These are phyloP conservation scores for Platycheirus albimanus DNA, from an alignment of 2,888 invertebrate species.

Conservation along the genomic window DNA sequence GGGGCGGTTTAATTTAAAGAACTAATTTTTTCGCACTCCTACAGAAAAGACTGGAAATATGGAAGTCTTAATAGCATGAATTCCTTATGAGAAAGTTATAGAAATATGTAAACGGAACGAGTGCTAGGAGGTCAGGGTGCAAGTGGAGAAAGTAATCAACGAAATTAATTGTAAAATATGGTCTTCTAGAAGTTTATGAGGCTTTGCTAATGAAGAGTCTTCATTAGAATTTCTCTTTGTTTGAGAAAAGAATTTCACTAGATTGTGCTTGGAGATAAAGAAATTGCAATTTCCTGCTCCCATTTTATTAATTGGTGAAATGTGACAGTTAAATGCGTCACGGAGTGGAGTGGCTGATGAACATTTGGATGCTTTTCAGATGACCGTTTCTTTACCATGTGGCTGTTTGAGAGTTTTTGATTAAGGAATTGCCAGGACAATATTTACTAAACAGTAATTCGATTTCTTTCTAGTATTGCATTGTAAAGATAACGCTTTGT, in stretches of 20 bases:
- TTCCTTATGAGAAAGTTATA: slow-evolving; percentile 65
- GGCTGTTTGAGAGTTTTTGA: neutral
- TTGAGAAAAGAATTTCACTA: slow-evolving; percentile 7
- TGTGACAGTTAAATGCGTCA: slow-evolving; percentile 20
- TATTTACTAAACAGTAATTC: too few species aligned
- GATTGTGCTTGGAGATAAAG: slow-evolving; percentile 49
- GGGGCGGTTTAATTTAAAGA: slow-evolving; percentile 31
- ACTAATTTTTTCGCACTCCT: slow-evolving; percentile 42
- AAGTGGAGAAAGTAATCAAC: slow-evolving; percentile 71
- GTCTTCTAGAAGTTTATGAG: slow-evolving; percentile 9
- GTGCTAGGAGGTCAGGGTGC: slow-evolving; percentile 53
- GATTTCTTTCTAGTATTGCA: too few species aligned
- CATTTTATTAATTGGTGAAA: slow-evolving; percentile 28
- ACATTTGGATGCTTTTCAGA: neutral
- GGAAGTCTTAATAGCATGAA: slow-evolving; percentile 15
- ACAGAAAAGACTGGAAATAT: neutral
- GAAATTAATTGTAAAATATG: slow-evolving; percentile 67
- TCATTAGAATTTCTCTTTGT: slow-evolving; percentile 51
- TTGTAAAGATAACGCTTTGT: too few species aligned
- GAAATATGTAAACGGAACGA: neutral
- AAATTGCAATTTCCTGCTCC: slow-evolving; percentile 42
- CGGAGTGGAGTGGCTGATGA: neutral
- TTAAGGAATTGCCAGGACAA: too few species aligned
- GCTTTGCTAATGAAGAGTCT: slow-evolving; percentile 27
- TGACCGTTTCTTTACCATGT: neutral